Base-by-base conservation (phyloP, 2,888 invertebrate species). In the Smittia sp. region DNA sequence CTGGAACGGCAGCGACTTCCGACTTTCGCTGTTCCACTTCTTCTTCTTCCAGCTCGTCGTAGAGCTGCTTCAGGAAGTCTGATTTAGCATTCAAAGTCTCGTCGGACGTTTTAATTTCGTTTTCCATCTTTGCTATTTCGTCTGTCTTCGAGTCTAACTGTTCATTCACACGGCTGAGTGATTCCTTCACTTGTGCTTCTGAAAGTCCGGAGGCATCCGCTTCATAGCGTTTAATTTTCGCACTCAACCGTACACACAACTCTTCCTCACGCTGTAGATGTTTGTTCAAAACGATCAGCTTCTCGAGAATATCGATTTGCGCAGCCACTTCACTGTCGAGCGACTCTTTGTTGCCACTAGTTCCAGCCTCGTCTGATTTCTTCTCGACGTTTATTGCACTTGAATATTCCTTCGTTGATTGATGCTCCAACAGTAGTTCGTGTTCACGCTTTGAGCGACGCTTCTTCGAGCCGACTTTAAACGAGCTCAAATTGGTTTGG, bases 201-300 rank as follows among this genome's bases (percentile, higher is more conserved):
- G 74, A 75, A n/a, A 77, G 66, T 58, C 72, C 69, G 7, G 76
- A 74, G 74, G 85, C 84, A 76, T 85, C 85, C 65, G 85, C 85
- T 77, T 84, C 83, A 77, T 88, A 87, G 75, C 87, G 82, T 76
- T 87, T 86, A 3, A 88, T 85, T 80, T 88, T 88, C 1, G 87
- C 86, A 38, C 88, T 86, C 46, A 93, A 79, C 76, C 90, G 84
- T 1, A 90, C 87, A 1, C 92, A 84, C 74, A 87, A 82, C 79
- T 91, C 90, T 79, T 92, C 91, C 79, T 92, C 91, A 74, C 88
- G 85, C 74, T 91, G 87, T 74, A 93, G 81, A 77, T 88, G 85
- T 79, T 90, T 89, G 80, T 92, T 92, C 25, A 92, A 83, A 72
- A 88, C 87, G 24, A 89, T 86, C 67, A 92, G 85, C 80, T 88